These are phyloP conservation scores for Camptogramma bilineatum DNA, from an alignment of 2,888 invertebrate species.

Conservation along the genomic window DNA sequence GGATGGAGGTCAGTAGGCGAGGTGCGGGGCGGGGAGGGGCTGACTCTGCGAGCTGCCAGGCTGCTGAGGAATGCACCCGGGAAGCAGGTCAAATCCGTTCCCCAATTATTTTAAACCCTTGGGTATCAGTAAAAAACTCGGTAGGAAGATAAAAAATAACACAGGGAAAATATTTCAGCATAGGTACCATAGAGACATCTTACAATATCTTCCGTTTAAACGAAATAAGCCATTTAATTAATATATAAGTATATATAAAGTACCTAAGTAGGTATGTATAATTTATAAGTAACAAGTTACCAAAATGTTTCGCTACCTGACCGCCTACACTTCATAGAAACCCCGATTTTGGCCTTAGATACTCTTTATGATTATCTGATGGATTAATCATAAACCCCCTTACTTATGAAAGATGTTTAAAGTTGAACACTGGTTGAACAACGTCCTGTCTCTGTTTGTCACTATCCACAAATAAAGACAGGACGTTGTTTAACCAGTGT, in stretches of 20 bases:
- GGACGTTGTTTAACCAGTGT: too few species aligned
- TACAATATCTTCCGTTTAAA: too few species aligned
- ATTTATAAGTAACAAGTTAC: too few species aligned
- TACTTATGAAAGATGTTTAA: too few species aligned
- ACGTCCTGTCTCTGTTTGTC: too few species aligned
- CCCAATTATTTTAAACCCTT: constrained; percentile 11
- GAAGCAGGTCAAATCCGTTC: constrained; percentile 4
- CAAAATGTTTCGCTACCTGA: not conserved
- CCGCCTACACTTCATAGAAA: not conserved
- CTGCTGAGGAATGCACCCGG: constrained; percentile 21
- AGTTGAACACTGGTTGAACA: too few species aligned
- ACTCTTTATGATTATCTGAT: not conserved
- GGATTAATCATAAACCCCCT: too few species aligned
- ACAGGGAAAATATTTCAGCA: not conserved
- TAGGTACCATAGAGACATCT: too few species aligned
- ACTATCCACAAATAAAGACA: too few species aligned
- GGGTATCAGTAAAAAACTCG: not conserved
- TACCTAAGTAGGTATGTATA: too few species aligned
- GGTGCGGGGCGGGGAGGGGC: constrained; percentile 35
- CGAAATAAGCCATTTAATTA: too few species aligned
- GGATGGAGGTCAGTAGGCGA: constrained; percentile 61
- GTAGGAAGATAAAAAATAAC: not conserved
- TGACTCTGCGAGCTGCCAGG: constrained; percentile 35
- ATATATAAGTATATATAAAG: too few species aligned
- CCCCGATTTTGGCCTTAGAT: not conserved